Percentiles rank a stretch among this genome's conserved stretches.
Evolutionary conservation across 2,888 invertebrate species (phyloP).

Genomic region (Frankliniella intonsa): DNA sequence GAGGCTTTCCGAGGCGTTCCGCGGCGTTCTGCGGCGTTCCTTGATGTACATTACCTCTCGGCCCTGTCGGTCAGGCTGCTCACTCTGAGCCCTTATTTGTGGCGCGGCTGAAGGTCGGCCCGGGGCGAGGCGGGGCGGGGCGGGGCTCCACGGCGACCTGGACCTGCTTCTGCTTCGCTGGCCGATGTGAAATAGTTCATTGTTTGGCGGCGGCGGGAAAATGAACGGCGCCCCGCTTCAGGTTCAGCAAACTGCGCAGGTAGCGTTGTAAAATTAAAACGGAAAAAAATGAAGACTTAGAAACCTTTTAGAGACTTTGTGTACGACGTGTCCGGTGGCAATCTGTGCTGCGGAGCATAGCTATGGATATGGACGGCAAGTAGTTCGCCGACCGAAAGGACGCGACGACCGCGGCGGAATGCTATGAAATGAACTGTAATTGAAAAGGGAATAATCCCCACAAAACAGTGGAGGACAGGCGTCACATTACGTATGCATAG

Average conservation of each 20-base stretch:
- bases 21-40: neutral
- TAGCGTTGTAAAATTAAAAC: neutral
- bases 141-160: neutral
- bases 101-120: neutral
- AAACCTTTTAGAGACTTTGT: too few relatives aligned
- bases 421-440: neutral
- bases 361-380: too few relatives aligned
- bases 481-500: conserved; percentile 23
- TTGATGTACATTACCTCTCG: neutral
- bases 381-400: neutral
- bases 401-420: neutral
- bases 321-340: too few relatives aligned
- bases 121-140: neutral
- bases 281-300: too few relatives aligned
- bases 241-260: neutral
- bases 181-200: neutral
- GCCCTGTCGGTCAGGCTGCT: neutral
- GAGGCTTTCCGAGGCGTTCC: too few relatives aligned
- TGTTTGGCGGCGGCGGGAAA: neutral
- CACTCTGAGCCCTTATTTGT: neutral
- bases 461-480: conserved; percentile 1
- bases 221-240: neutral
- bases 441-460: conserved; percentile 17
- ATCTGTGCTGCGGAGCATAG: too few relatives aligned
- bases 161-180: too few relatives aligned